These are phyloP conservation scores for Perdita meconis DNA, from an alignment of 2,888 invertebrate species.

Conservation along the genomic window DNA sequence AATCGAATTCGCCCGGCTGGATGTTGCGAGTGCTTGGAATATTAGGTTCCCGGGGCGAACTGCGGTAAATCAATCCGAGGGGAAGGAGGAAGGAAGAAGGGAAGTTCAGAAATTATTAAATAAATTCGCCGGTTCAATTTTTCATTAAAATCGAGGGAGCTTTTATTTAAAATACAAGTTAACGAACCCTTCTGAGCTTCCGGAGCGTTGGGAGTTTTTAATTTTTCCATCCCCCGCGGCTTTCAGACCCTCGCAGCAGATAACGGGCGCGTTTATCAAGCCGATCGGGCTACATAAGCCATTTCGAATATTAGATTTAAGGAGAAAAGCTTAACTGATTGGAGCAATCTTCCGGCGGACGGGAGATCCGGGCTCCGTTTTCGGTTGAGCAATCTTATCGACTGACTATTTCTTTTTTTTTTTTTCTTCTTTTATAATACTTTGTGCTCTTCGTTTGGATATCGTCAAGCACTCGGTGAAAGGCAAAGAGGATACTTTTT, in stretches of 20 bases:
- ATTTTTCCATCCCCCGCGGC: no score
- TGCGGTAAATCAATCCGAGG: not conserved
- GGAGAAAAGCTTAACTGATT: conserved; percentile 6
- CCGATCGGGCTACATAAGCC: not conserved
- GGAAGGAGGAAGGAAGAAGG: not conserved
- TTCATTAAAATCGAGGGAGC: no score
- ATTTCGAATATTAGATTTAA: conserved; percentile 11
- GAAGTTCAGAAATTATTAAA: no score
- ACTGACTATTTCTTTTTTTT: not conserved
- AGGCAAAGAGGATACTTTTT: not conserved
- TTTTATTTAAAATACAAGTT: no score
- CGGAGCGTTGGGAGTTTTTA: not conserved
- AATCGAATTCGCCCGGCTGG: not conserved
- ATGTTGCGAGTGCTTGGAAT: not conserved
- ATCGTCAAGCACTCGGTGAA: not conserved
- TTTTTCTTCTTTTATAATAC: conserved; percentile 4
- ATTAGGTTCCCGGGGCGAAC: not conserved
- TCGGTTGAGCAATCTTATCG: conserved; percentile 2
- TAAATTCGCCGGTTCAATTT: no score
- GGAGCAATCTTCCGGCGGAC: not conserved
- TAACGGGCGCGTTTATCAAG: not conserved
- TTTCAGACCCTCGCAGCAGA: not conserved
- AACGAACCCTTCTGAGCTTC: no score
- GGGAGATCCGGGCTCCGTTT: not conserved
- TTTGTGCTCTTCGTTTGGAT: conserved; percentile 1